Conservation (phyloP, 2,888 invertebrate genomes). For the Harmothoe impar region DNA sequence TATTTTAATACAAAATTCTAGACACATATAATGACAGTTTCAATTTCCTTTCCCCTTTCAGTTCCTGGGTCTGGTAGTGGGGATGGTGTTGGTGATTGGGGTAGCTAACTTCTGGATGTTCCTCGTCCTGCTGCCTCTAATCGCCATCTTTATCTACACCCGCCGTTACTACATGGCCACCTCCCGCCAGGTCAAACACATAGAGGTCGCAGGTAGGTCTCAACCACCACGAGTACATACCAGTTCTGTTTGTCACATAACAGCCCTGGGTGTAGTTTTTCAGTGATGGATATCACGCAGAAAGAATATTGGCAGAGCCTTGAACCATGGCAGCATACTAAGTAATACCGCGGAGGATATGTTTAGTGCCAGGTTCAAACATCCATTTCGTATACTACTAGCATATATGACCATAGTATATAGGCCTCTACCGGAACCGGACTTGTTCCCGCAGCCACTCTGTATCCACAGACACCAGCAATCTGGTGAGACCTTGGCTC, state of each 20-base stretch:
- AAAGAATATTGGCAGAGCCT: neutral
- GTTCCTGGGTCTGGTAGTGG: constrained; percentile 73
- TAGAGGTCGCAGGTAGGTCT: constrained; percentile 70
- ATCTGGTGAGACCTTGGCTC: too few species aligned
- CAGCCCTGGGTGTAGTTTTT: neutral
- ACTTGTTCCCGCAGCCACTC: too few species aligned
- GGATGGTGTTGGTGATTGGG: constrained; percentile 71
- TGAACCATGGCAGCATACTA: neutral
- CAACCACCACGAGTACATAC: too few species aligned
- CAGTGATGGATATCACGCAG: neutral
- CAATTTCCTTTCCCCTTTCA: constrained; percentile 62
- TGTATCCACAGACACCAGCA: too few species aligned
- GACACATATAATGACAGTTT: too few species aligned
- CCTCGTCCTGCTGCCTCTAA: constrained; percentile 73
- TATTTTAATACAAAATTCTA: too few species aligned
- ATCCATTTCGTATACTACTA: too few species aligned
- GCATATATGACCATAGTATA: too few species aligned
- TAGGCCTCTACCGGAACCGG: too few species aligned
- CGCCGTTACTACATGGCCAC: constrained; percentile 72
- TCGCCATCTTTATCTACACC: constrained; percentile 70
- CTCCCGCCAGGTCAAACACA: constrained; percentile 72
- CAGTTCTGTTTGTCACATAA: neutral
- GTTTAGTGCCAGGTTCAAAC: too few species aligned
- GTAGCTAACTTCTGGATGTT: constrained; percentile 75
- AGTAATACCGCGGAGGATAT: too few species aligned